A percentile compares a stretch with the other conserved stretches of the same genome.
phyloP scores from a whole-genome alignment of 2,888 invertebrate species.

The Tridacna gigas region DNA sequence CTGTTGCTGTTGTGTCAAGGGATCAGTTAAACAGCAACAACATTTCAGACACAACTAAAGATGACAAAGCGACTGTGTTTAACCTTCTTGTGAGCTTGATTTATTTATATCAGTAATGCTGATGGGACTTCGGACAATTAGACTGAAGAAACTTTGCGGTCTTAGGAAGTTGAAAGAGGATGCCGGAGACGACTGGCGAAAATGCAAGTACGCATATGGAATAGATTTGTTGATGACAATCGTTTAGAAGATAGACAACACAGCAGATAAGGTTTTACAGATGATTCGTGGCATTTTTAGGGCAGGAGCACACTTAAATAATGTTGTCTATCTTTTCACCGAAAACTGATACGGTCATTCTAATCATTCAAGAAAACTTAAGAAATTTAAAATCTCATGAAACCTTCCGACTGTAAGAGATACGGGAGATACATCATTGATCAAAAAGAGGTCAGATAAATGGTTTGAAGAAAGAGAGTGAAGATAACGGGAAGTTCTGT shows the following conservation, averaged over 20 bases:
- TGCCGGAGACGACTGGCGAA: neutral
- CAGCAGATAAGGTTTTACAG: neutral
- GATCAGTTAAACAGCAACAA: neutral
- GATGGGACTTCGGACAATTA: neutral
- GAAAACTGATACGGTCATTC: neutral
- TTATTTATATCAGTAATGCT: neutral
- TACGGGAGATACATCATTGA: neutral
- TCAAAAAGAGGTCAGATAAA: neutral
- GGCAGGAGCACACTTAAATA: slow-evolving; percentile 1
- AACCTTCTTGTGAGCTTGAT: neutral
- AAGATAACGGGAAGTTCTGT: neutral
- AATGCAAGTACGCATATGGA: neutral
- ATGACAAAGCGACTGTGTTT: neutral
- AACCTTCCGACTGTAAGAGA: neutral
- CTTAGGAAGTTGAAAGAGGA: neutral
- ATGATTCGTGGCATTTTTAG: neutral
- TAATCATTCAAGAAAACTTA: neutral
- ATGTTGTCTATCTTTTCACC: neutral
- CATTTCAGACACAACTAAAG: neutral
- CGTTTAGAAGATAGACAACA: slow-evolving; percentile 2
- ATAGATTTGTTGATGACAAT: neutral
- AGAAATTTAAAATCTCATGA: neutral
- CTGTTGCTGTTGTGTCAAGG: neutral
- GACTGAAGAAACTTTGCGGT: neutral
- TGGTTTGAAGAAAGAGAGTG: neutral